Conservation (phyloP, 2,797 vertebrate genomes). For the Manis crassicaudata region DNA sequence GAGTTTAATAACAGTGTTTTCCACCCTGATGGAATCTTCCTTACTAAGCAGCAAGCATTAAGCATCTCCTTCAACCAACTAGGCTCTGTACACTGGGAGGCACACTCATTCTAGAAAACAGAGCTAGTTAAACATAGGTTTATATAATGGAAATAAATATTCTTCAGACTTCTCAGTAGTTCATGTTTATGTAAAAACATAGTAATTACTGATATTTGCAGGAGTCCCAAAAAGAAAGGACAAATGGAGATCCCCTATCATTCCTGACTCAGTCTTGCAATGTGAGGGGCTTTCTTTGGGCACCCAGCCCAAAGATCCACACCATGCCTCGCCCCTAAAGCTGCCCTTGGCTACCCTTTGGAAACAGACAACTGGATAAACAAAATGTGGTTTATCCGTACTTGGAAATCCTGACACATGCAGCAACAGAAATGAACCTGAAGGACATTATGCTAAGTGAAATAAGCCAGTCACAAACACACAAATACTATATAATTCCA, state of each 20-base stretch:
- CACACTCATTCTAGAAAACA: slow-evolving; percentile 71
- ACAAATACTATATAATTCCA: not conserved
- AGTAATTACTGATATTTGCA: slow-evolving; percentile 64
- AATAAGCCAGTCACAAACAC: not conserved
- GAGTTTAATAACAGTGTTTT: slow-evolving; percentile 69
- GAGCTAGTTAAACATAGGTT: slow-evolving; percentile 74
- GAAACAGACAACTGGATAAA: not conserved
- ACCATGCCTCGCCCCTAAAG: not conserved
- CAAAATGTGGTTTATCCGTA: not conserved
- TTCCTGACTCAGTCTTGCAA: not conserved
- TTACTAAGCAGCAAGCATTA: not conserved
- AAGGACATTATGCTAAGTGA: not conserved
- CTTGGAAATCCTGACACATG: not conserved
- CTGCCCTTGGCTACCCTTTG: not conserved
- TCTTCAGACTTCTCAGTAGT: slow-evolving; percentile 70
- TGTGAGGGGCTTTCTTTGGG: not conserved
- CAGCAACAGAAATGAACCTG: not conserved
- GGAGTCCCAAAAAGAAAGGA: not conserved
- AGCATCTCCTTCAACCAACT: slow-evolving; percentile 32
- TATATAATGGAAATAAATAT: slow-evolving; percentile 54
- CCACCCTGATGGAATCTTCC: not conserved
- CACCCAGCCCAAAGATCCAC: not conserved
- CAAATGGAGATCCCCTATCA: not conserved
- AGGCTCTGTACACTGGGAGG: not conserved
- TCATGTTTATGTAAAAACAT: slow-evolving; percentile 64